Evolutionary conservation across 2,113 vertebrate genomes (phyloP).

Genomic region (Ptilonorhynchus violaceus): DNA sequence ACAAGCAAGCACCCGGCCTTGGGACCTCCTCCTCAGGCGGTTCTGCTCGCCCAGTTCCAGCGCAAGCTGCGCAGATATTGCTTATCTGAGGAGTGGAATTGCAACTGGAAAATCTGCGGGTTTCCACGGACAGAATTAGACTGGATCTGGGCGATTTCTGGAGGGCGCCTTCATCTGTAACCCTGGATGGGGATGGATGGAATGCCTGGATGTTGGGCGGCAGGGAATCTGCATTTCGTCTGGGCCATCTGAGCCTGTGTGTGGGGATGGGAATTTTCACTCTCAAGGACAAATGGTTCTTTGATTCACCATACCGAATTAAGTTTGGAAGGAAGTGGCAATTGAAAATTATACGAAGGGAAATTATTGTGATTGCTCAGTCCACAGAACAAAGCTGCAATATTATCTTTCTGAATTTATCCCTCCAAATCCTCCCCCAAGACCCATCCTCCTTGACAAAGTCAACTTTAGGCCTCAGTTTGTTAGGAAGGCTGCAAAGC

Average conservation of each 20-base stretch:
- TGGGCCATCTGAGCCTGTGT: not conserved
- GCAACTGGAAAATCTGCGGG: not conserved
- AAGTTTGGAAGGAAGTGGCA: not conserved
- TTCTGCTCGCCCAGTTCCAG: not conserved
- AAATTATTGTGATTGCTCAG: not conserved
- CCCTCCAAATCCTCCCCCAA: not conserved
- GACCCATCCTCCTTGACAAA: not conserved
- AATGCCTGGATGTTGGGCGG: not conserved
- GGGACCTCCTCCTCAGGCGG: not conserved
- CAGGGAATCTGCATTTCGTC: not conserved
- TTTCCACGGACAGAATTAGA: fast-evolving
- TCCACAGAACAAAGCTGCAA: not conserved
- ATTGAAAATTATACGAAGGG: not conserved
- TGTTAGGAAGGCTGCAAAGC: not conserved
- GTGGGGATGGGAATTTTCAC: not conserved
- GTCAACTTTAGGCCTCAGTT: not conserved
- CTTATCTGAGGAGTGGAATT: not conserved
- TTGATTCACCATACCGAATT: not conserved
- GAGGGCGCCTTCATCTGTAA: fast-evolving
- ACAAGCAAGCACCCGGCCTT: not conserved
- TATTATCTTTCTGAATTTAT: not conserved
- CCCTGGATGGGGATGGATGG: not conserved
- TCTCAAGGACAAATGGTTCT: not conserved
- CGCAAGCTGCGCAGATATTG: not conserved
- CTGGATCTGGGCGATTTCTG: not conserved